A percentile compares a stretch with the other conserved stretches of the same genome.
phyloP scores from a whole-genome alignment of 1,140 invertebrate genomes.

The Tigriopus japonicus region DNA sequence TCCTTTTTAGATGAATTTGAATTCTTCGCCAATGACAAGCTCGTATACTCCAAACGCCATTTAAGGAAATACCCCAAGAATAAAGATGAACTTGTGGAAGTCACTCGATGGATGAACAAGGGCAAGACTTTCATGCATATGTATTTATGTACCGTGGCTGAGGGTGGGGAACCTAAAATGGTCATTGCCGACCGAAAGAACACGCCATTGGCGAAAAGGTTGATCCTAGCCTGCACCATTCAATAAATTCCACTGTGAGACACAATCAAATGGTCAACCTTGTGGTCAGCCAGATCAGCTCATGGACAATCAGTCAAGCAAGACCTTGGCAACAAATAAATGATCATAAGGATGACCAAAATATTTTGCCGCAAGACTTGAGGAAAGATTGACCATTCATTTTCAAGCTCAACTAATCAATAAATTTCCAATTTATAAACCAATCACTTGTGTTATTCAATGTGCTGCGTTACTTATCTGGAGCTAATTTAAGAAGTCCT shows the following conservation, averaged over 20 bases:
- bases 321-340: no score
- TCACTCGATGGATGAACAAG: not conserved
- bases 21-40: conserved; percentile 1
- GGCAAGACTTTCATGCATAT: conserved; percentile 4
- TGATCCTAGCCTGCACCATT: conserved; percentile 4
- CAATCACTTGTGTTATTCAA: no score
- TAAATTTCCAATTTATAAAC: no score
- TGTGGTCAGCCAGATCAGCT: no score
- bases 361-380: no score
- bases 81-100: not conserved
- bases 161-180: conserved; percentile 3
- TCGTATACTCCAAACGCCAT: not conserved
- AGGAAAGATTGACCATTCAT: no score
- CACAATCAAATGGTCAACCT: no score
- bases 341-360: no score
- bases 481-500: no score
- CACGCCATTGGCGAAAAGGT: not conserved
- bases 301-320: no score
- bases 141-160: not conserved
- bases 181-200: conserved; percentile 1
- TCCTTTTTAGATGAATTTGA: not conserved
- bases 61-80: not conserved
- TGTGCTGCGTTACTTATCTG: no score
- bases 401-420: no score
- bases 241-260: not conserved